phyloP scores from a whole-genome alignment of 2,113 vertebrate genomes.

The Callipepla californica region DNA sequence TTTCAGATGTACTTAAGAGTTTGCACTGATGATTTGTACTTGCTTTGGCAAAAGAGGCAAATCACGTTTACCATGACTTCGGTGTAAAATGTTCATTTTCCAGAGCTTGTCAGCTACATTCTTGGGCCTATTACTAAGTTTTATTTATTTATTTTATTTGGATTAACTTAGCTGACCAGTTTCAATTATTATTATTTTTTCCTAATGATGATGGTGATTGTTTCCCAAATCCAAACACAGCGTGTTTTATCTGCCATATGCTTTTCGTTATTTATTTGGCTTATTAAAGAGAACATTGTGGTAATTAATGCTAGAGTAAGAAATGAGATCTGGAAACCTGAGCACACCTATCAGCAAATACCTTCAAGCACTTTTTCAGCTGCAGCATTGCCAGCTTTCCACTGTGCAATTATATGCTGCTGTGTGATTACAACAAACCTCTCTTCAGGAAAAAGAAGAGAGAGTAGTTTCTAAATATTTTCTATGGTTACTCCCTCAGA shows the following conservation, averaged over 20 bases:
- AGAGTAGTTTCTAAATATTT: not conserved
- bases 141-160: not conserved
- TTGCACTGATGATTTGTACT: not conserved
- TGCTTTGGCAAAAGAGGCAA: not conserved
- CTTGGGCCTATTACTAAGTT: not conserved
- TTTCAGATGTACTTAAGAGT: not conserved
- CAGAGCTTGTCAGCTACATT: not conserved
- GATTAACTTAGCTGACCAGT: not conserved
- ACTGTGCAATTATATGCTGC: not conserved
- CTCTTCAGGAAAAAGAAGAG: not conserved
- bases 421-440: not conserved
- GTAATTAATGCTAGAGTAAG: conserved; percentile 5
- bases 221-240: conserved; percentile 23
- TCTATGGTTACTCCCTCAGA: not conserved
- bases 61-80: not conserved
- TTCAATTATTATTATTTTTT: not conserved
- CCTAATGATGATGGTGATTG: not conserved
- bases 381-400: not conserved
- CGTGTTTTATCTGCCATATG: conserved; percentile 16
- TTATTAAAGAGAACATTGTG: conserved; percentile 6
- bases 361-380: not conserved
- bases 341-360: not conserved
- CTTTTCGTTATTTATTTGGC: not conserved
- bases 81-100: not conserved
- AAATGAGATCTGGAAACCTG: not conserved